Evolutionary conservation across 2,888 invertebrate species (phyloP).

Genomic region (Rhabditoides inermis): DNA sequence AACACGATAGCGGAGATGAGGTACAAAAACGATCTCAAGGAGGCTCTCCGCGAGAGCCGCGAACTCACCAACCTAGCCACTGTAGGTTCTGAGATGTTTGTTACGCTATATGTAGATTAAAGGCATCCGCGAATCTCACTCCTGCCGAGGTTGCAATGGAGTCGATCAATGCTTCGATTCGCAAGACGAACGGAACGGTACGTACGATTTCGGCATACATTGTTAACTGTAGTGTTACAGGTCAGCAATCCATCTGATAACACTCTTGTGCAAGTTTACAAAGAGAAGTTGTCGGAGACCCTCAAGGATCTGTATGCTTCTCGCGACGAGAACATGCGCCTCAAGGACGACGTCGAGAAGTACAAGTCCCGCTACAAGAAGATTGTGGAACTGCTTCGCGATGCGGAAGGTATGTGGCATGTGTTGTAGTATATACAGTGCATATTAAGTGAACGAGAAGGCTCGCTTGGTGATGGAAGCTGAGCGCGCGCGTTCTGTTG

Average conservation of each 20-base stretch:
- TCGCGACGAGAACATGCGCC: too few species aligned
- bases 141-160: too few species aligned
- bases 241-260: too few species aligned
- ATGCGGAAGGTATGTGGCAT: constrained; percentile 3
- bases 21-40: not conserved
- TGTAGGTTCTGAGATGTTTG: too few species aligned
- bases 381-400: constrained; percentile 4
- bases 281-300: not conserved
- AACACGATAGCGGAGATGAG: not conserved
- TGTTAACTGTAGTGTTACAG: too few species aligned
- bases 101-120: too few species aligned
- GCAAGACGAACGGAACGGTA: too few species aligned
- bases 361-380: constrained; percentile 5
- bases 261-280: not conserved
- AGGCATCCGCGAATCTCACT: too few species aligned
- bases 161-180: too few species aligned
- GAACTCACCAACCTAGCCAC: not conserved
- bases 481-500: not conserved
- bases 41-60: not conserved
- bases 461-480: not conserved
- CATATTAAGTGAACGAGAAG: constrained; percentile 5
- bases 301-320: not conserved
- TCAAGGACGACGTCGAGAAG: not conserved
- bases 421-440: not conserved
- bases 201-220: too few species aligned